Evolutionary conservation across 2,888 invertebrate species (phyloP).

Genomic region (Neoscelio sp.): DNA sequence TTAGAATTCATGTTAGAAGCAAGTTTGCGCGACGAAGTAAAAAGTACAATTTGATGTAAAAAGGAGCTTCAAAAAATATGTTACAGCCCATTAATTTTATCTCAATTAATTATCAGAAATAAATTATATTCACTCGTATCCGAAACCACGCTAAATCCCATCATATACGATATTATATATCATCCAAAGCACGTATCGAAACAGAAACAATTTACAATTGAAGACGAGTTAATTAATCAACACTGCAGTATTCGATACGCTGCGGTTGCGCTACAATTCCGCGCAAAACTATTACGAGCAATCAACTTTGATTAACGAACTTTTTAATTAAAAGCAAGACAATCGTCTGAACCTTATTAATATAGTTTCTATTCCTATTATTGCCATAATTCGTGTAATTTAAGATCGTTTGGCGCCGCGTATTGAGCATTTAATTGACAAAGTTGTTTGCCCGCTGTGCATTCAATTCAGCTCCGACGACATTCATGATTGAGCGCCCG

Average conservation of each 20-base stretch:
- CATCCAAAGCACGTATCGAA: slow-evolving; percentile 2
- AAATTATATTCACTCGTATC: slow-evolving; percentile 1
- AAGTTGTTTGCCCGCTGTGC: slow-evolving; percentile 36
- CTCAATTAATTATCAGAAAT: not conserved
- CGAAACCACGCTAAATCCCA: not conserved
- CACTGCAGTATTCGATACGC: slow-evolving; percentile 16
- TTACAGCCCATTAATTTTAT: no score
- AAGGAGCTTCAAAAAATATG: no score
- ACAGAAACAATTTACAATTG: slow-evolving; percentile 40
- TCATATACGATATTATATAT: not conserved
- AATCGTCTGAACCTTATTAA: slow-evolving; percentile 51
- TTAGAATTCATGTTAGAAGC: no score
- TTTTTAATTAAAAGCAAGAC: slow-evolving; percentile 56
- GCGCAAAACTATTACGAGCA: slow-evolving; percentile 40
- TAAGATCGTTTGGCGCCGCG: slow-evolving; percentile 48
- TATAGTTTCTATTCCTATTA: slow-evolving; percentile 46
- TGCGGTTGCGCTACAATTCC: slow-evolving; percentile 10
- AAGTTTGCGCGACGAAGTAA: no score
- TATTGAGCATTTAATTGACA: slow-evolving; percentile 56
- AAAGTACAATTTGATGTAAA: no score
- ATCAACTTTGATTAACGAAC: slow-evolving; percentile 53
- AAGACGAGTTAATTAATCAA: slow-evolving; percentile 42
- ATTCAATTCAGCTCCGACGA: slow-evolving; percentile 42
- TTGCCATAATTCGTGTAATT: slow-evolving; percentile 54
- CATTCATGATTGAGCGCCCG: no score